Evolutionary conservation across 2,113 vertebrate species (phyloP), one percentile per base, ranked within the genome.

Genomic region (Bos indicus): DNA sequence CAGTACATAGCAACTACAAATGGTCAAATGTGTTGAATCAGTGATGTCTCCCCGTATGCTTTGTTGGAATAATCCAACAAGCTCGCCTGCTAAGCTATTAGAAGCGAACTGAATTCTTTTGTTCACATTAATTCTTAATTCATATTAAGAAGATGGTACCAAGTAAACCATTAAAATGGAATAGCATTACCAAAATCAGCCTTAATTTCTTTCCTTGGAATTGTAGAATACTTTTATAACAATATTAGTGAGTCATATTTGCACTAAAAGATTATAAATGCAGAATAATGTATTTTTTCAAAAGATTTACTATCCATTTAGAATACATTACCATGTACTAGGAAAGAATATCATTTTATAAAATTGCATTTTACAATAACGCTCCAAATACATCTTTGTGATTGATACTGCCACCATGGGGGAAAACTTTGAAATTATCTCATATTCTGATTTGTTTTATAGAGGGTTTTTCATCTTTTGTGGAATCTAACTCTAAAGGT

Each of bases 41-140:
- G 48, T 84, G 40, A 74, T 14, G 84, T 93, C 88, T 36, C 62
- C 81, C 60, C 84, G 43, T 7, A 90, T 57, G 46, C 56, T 77
- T 92, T 78, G 78, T 30, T 83, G 23, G 30, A 60, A 33, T 94
- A 92, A 90, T 64, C 30, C 43, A 78, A 40, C 26, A 87, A 83
- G 62, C 7, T 90, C 13, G 83, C 19, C 51, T 67, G 36, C 25
- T 52, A 90, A 92, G 78, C 28, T 84, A 23, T 48, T 81, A 87
- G n/a, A 93, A 62, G 23, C 8, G 87, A 91, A 74, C 23, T 71
- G 85, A 52, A 95, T 97, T 95, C 57, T 43, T 92, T 67, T 94
- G 77, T 88, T 81, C 78, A 33, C 48, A 33, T 81, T 33, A 52
- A 81, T 52, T 81, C 82, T 94, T 74, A 52, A 96, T 59, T 91